Evolutionary conservation across 2,113 vertebrate species (phyloP).

Genomic region (Lanius ludovicianus): DNA sequence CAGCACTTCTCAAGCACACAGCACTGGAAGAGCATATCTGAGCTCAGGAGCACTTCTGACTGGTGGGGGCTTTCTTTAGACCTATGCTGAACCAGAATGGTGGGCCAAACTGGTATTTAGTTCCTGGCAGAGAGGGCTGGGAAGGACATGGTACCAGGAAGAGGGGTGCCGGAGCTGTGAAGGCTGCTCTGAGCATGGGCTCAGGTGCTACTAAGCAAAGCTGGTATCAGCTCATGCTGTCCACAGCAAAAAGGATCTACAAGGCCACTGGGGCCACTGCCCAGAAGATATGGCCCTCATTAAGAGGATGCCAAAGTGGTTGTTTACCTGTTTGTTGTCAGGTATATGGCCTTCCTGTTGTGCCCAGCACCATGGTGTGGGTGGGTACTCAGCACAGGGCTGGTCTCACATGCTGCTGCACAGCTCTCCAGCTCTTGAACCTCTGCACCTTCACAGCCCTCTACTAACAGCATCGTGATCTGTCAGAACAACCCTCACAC

Average conservation of each 20-base stretch:
- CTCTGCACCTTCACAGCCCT: background rate
- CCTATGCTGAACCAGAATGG: background rate
- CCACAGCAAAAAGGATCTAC: background rate
- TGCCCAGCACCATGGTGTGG: background rate
- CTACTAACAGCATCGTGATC: background rate
- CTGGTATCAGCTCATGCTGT: background rate
- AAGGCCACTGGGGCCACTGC: background rate
- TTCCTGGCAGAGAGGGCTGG: background rate
- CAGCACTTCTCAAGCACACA: background rate
- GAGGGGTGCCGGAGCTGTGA: accelerated
- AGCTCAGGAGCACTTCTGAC: background rate
- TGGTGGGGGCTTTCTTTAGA: background rate
- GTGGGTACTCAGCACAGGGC: background rate
- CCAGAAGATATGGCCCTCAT: accelerated
- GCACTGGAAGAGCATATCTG: background rate
- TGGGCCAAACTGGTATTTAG: background rate
- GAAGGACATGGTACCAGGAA: background rate
- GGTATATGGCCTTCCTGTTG: background rate
- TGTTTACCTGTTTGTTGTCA: background rate
- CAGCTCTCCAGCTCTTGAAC: background rate
- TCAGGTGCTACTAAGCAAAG: background rate
- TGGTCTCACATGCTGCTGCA: background rate
- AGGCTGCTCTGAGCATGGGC: background rate
- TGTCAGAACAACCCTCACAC: background rate
- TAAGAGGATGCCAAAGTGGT: background rate